These are phyloP conservation scores for Diadophis punctatus DNA, from an alignment of 2,113 vertebrate species.

Conservation along the genomic window DNA sequence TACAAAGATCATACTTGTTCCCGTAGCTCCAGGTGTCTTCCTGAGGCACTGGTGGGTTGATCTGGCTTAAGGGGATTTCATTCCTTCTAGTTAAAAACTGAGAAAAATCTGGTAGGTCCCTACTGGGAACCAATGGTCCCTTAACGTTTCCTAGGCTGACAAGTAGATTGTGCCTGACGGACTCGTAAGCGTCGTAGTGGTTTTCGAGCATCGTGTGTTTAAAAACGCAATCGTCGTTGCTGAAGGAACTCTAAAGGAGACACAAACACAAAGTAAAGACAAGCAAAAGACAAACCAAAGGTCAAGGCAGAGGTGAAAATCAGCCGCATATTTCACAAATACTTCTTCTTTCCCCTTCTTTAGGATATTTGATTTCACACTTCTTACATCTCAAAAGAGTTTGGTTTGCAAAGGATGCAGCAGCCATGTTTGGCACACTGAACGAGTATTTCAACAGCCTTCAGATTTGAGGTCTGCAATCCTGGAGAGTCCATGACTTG, in stretches of 20 bases:
- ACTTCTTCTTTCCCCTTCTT: neutral
- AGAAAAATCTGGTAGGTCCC: slow-evolving; percentile 82
- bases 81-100: slow-evolving; percentile 83
- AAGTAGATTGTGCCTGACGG: slow-evolving; percentile 62
- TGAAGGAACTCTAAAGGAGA: slow-evolving; percentile 75
- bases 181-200: slow-evolving; percentile 71
- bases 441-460: too few relatives aligned
- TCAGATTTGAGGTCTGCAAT: too few relatives aligned
- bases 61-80: slow-evolving; percentile 80
- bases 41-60: slow-evolving; percentile 71
- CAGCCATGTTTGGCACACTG: too few relatives aligned
- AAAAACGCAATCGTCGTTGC: slow-evolving; percentile 79
- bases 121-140: slow-evolving; percentile 69
- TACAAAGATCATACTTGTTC: too few relatives aligned
- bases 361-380: neutral
- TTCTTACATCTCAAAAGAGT: too few relatives aligned
- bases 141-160: slow-evolving; percentile 86
- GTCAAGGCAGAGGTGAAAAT: neutral
- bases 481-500: too few relatives aligned
- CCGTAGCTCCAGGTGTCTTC: slow-evolving; percentile 71
- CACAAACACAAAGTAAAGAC: neutral
- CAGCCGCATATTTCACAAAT: neutral
- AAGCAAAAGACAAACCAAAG: neutral
- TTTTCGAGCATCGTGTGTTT: slow-evolving; percentile 84
- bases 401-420: too few relatives aligned